These are phyloP conservation scores for Anguilla rostrata DNA, from an alignment of 2,113 vertebrate species.

Conservation along the genomic window DNA sequence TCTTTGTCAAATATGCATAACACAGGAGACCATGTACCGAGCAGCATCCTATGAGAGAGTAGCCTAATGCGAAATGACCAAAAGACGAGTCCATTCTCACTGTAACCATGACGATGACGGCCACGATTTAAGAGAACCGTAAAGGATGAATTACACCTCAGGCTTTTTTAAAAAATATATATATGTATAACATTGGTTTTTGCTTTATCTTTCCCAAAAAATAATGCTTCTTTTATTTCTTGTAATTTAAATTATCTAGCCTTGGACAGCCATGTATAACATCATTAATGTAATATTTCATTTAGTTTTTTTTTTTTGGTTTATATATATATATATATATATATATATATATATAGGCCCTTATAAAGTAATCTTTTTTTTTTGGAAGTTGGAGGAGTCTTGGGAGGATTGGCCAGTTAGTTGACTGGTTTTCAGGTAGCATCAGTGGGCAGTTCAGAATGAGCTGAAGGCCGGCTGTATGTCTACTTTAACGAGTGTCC, in stretches of 20 bases:
- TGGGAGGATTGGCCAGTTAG: conserved; percentile 71
- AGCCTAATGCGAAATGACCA: conserved; percentile 71
- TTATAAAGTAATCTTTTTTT: conserved; percentile 81
- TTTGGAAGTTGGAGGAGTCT: conserved; percentile 61
- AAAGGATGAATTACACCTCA: conserved; percentile 80
- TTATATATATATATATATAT: conserved; percentile 78
- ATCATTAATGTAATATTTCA: conserved; percentile 89
- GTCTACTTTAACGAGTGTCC: conserved; percentile 39
- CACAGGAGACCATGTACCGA: conserved; percentile 70
- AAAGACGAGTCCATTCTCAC: conserved; percentile 66
- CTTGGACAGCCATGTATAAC: conserved; percentile 85
- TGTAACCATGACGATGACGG: conserved; percentile 72
- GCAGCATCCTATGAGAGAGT: conserved; percentile 73
- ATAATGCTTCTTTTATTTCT: conserved; percentile 82
- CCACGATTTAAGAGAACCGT: conserved; percentile 70
- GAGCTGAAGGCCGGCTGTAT: conserved; percentile 40
- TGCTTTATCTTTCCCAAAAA: conserved; percentile 77
- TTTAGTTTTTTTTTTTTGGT: conserved; percentile 85
- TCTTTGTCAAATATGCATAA: conserved; percentile 61
- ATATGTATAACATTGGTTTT: conserved; percentile 65
- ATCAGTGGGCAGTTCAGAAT: conserved; percentile 33
- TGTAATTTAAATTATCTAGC: conserved; percentile 78
- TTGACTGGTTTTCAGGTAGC: conserved; percentile 52
- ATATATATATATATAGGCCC: conserved; percentile 85
- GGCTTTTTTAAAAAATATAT: conserved; percentile 67